These are phyloP conservation scores for Cryptotis parvus DNA, from an alignment of 2,113 vertebrate species.

Conservation along the genomic window DNA sequence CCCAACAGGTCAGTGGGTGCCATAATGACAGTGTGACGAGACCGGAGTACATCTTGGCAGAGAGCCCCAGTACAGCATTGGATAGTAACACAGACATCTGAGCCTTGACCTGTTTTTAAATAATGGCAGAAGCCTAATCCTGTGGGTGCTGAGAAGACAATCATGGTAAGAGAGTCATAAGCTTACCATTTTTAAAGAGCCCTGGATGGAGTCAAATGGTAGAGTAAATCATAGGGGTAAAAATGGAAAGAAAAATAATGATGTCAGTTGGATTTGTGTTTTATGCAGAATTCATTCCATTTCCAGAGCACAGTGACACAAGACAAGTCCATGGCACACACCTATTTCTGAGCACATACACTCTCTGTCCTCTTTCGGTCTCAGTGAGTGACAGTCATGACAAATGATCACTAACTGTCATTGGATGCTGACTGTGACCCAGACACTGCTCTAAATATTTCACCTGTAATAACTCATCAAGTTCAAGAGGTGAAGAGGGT, in stretches of 20 bases:
- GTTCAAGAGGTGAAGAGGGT: not conserved
- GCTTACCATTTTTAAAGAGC: not conserved
- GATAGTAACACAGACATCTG: not conserved
- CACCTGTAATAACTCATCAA: not conserved
- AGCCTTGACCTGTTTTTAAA: not conserved
- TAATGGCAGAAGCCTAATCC: not conserved
- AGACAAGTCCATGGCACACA: accelerated
- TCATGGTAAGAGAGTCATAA: not conserved
- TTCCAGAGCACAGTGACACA: too few species aligned
- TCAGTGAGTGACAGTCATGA: not conserved
- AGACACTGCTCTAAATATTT: not conserved
- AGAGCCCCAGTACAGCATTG: not conserved
- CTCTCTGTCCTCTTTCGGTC: not conserved
- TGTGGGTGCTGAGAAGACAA: not conserved
- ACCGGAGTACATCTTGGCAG: too few species aligned
- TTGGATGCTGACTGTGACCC: not conserved
- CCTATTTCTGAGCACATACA: accelerated
- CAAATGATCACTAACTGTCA: not conserved
- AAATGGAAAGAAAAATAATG: too few species aligned
- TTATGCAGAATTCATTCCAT: not conserved
- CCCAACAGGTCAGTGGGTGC: accelerated
- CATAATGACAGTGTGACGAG: not conserved
- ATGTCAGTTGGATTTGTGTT: not conserved
- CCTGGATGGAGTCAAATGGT: not conserved
- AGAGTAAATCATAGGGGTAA: not conserved